Evolutionary conservation across 1,140 invertebrate species (phyloP), one percentile per base, ranked within the genome.

Genomic region (Papilio aristodemus): DNA sequence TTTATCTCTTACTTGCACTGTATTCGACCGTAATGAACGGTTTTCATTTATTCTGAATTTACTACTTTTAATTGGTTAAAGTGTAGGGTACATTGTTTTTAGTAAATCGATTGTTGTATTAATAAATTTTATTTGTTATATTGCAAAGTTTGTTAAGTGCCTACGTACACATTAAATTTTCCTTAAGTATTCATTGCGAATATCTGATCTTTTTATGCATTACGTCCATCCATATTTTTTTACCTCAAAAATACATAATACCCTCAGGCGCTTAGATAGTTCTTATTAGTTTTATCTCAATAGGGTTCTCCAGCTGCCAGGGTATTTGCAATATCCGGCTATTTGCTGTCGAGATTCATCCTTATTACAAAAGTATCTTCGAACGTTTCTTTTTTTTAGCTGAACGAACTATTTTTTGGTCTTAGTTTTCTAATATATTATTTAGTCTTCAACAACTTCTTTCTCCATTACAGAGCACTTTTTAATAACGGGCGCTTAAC

Each of bases 251-350:
- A 54, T 11, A 11, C 9, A 22, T 19, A 10, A 22, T 25, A 3
- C 2, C 27, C 2, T 54, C 19, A 13, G 46, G 11, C 9, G 11
- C 46, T 54, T 17, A 25, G 19, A 54, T 22, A 17, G 46, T 54
- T 54, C 19, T 25, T 54, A 54, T 54, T 54, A 19, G 11, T 54
- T 54, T 54, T 22, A 10, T 11, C 9, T 54, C 46, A 54, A 22
- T 22, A 22, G 19, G 46, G 46, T 8, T 25, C 22, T 54, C 9
- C 46, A 19, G 17, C 19, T 4, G 19, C 46, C 3, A 54, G 46
- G 46, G 46, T 54, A 54, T 54, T 54, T 54, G 19, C 46, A 54
- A 54, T 54, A 54, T 54, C 46, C 46, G 46, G 22, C 46, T 25
- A 54, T 22, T 32, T 32, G 2, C 46, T 22, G 17, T 19, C 19